phyloP scores from a whole-genome alignment of 2,113 vertebrate species.

The Carassius gibelio region DNA sequence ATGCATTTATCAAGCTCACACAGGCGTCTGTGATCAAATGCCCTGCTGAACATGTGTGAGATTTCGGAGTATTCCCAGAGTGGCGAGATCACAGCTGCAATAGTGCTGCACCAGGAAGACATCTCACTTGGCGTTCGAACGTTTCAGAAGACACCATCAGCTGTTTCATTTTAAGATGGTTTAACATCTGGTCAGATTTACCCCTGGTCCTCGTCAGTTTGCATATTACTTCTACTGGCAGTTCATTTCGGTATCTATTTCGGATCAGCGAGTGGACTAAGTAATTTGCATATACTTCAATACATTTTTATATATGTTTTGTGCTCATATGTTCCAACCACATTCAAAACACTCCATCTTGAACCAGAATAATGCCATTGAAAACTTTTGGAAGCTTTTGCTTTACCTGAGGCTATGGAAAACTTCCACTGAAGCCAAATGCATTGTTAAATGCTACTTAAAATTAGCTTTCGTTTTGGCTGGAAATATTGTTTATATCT shows the following conservation, averaged over 20 bases:
- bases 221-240: background rate
- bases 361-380: constrained; percentile 3
- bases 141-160: background rate
- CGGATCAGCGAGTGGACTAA: background rate
- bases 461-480: constrained; percentile 23
- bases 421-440: constrained; percentile 21
- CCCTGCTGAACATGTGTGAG: constrained; percentile 38
- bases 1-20: constrained; percentile 32
- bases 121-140: background rate
- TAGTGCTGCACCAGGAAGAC: constrained; percentile 19
- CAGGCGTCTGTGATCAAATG: constrained; percentile 16
- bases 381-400: constrained; percentile 15
- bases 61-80: constrained; percentile 36
- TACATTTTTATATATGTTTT: background rate
- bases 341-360: constrained; percentile 7
- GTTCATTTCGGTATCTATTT: constrained; percentile 5
- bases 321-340: background rate
- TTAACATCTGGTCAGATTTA: background rate
- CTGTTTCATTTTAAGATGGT: constrained; percentile 8
- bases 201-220: background rate
- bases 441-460: background rate
- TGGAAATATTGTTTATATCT: constrained; percentile 12
- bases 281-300: background rate
- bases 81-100: constrained; percentile 18
- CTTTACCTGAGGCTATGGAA: constrained; percentile 30